These are phyloP conservation scores for Albula goreensis DNA, from an alignment of 2,113 vertebrate genomes.

Conservation along the genomic window DNA sequence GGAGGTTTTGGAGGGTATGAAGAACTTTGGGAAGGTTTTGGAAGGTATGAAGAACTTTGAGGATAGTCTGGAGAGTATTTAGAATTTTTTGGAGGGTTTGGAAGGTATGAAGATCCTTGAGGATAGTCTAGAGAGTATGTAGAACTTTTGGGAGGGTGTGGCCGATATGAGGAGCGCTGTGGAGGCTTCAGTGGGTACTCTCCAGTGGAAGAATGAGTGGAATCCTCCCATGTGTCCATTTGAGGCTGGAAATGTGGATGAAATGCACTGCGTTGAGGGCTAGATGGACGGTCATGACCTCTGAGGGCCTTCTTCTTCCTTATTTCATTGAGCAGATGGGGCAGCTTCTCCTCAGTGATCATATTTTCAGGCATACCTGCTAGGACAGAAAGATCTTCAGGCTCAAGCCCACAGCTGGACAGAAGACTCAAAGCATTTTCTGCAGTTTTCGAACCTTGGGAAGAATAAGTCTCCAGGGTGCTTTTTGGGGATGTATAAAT, in stretches of 20 bases:
- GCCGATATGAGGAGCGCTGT: neutral
- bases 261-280: neutral
- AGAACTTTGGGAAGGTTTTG: neutral
- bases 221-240: neutral
- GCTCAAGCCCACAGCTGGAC: slow-evolving; percentile 82
- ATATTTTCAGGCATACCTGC: slow-evolving; percentile 85
- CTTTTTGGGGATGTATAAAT: slow-evolving; percentile 7
- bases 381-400: slow-evolving; percentile 86
- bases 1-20: neutral
- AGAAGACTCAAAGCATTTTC: slow-evolving; percentile 85
- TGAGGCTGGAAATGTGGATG: neutral
- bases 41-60: neutral
- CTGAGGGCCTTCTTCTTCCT: slow-evolving; percentile 73
- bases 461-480: slow-evolving; percentile 21
- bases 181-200: neutral
- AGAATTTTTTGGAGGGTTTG: too few species aligned
- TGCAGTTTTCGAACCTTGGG: slow-evolving; percentile 23
- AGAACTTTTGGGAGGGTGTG: neutral
- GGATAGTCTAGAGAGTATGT: too few species aligned
- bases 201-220: neutral
- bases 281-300: neutral
- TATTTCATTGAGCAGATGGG: slow-evolving; percentile 83
- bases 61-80: too few species aligned
- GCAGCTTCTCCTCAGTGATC: slow-evolving; percentile 84
- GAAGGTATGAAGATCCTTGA: too few species aligned